Evolutionary conservation across 2,797 vertebrate species (phyloP).

Genomic region (Sternotherus odoratus): DNA sequence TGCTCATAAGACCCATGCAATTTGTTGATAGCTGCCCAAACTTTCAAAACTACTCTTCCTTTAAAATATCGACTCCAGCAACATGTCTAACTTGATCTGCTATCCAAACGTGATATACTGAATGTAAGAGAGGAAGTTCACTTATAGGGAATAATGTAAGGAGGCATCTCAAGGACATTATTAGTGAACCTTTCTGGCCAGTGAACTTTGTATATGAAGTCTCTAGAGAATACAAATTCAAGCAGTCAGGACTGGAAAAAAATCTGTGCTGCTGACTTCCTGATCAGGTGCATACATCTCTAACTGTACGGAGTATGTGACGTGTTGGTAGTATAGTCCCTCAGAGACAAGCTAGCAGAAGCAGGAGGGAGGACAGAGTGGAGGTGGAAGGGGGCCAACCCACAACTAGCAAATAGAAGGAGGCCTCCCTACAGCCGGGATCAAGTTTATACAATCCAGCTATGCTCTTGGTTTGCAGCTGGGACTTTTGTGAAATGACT

Average conservation of each 20-base stretch:
- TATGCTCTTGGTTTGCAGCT: constrained; percentile 1
- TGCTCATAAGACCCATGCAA: background rate
- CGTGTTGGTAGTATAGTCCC: background rate
- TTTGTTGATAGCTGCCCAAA: constrained; percentile 26
- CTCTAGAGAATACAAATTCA: background rate
- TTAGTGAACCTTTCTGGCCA: constrained; percentile 33
- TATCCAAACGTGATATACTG: constrained; percentile 44
- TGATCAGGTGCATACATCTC: background rate
- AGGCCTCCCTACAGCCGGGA: background rate
- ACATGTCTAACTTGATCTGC: constrained; percentile 31
- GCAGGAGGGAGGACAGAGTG: background rate
- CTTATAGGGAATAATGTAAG: constrained; percentile 33
- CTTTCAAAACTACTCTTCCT: background rate
- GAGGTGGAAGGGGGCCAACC: background rate
- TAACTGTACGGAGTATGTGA: background rate
- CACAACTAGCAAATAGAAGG: background rate
- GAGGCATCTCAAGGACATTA: background rate
- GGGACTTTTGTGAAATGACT: constrained; percentile 1
- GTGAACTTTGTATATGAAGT: constrained; percentile 8
- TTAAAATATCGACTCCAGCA: constrained; percentile 41
- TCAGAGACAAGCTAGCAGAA: background rate
- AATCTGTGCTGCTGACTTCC: background rate
- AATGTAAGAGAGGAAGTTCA: constrained; percentile 48
- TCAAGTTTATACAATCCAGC: background rate
- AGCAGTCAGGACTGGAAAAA: background rate